Evolutionary conservation across 2,797 vertebrate genomes (phyloP), one percentile per base, ranked within the genome.

Genomic region (Eremophila alpestris): DNA sequence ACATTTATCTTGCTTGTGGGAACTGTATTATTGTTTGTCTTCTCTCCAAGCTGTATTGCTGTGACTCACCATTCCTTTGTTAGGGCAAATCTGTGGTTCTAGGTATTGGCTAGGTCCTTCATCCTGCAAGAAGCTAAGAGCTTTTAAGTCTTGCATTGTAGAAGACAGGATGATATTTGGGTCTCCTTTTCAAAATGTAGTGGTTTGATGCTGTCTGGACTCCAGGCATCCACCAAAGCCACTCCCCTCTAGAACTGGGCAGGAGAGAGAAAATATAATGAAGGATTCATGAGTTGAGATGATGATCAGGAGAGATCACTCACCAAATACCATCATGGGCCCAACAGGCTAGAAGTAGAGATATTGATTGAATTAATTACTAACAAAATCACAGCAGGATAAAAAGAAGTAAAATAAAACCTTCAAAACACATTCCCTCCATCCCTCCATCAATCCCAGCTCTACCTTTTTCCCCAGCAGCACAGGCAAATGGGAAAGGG

Each of bases 361-460:
- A 40, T 38, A 68, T 29, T n/a, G 20, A 24, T 15, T 60, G 5
- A 54, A 76, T 60, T 60, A 5, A 10, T 24, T 21, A 40, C 24
- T 40, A 40, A 46, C 7, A 12, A 69, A 68, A 54, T 46, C n/a
- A 30, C 13, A 46, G 7, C 16, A 46, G n/a, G 34, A 40, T 46
- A 76, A n/a, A 10, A 6, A 60, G 19, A 46, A 27, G 27, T 20
- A 40, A 68, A 69, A 34, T 9, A 60, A 60, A 60, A 34, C 13
- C 7, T 74, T 43, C 9, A 34, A 60, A 68, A 40, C 29, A n/a
- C 3, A 40, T 54, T 68, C 16, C 20, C 19, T 13, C 19, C 19
- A n/a, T 15, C 5, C 8, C 3, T 60, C n/a, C n/a, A 29, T 46
- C 16, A 1, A 0, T 54, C 13, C 13, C 40, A 68, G n/a, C 16